These are phyloP conservation scores for Plusia festucae DNA, from an alignment of 2,888 invertebrate species.

Conservation along the genomic window DNA sequence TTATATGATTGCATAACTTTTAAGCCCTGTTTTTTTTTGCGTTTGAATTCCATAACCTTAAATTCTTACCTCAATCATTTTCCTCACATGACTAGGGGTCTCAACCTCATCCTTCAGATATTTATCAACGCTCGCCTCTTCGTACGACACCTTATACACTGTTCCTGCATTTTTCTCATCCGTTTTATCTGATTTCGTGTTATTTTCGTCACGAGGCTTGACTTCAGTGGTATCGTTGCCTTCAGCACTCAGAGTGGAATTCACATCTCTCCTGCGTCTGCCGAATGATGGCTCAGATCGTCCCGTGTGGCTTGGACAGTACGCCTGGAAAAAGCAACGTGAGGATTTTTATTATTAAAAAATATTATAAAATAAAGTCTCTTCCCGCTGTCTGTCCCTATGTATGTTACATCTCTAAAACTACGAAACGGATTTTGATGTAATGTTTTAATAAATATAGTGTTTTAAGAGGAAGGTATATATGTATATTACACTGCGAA, in stretches of 20 bases:
- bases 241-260: slow-evolving; percentile 73
- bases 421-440: no score
- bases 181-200: slow-evolving; percentile 62
- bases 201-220: slow-evolving; percentile 64
- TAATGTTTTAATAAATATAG: no score
- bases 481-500: no score
- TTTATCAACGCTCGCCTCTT: slow-evolving; percentile 80
- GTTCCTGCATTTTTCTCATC: slow-evolving; percentile 69
- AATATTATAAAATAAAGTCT: no score
- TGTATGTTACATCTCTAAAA: no score
- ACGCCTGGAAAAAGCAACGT: slow-evolving; percentile 88
- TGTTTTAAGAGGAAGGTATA: no score
- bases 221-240: slow-evolving; percentile 76
- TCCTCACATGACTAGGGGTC: slow-evolving; percentile 94
- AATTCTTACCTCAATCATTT: slow-evolving; percentile 95
- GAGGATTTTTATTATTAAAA: background rate
- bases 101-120: slow-evolving; percentile 88
- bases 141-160: slow-evolving; percentile 81
- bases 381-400: no score
- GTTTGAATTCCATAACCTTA: background rate
- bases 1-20: background rate
- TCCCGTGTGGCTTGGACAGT: slow-evolving; percentile 94
- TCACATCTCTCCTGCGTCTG: slow-evolving; percentile 90
- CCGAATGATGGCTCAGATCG: slow-evolving; percentile 96
- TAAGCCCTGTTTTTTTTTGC: background rate